Conservation (phyloP, 2,113 vertebrate genomes). For the Menidia beryllina region DNA sequence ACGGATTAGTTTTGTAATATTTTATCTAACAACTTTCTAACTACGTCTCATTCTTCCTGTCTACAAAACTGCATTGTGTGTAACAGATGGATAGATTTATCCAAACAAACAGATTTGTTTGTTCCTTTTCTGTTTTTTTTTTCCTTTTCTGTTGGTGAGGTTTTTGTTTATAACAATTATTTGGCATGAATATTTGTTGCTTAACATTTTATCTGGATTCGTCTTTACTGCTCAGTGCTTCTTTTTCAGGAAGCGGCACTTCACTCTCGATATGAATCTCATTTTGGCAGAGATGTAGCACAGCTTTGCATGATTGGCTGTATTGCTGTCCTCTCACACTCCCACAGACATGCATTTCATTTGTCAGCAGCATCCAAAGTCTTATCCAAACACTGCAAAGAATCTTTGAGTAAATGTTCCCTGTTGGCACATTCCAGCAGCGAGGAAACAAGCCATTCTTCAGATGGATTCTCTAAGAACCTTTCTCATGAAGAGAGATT, state of each 20-base stretch:
- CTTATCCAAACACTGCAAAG: conserved; percentile 77
- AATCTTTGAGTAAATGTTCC: conserved; percentile 79
- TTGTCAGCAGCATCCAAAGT: conserved; percentile 80
- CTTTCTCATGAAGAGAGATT: conserved; percentile 65
- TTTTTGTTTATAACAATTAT: conserved; percentile 34
- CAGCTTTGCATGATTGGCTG: conserved; percentile 82
- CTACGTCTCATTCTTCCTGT: background rate
- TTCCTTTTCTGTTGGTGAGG: conserved; percentile 12
- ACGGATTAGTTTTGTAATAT: background rate
- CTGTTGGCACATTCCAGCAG: conserved; percentile 69
- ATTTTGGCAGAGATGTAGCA: conserved; percentile 72
- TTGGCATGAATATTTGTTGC: conserved; percentile 31
- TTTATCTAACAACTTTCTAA: too few relatives aligned
- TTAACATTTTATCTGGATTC: conserved; percentile 42
- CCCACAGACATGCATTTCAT: conserved; percentile 76
- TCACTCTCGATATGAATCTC: conserved; percentile 78
- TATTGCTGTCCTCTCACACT: conserved; percentile 72
- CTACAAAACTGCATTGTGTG: background rate
- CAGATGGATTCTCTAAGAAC: conserved; percentile 72
- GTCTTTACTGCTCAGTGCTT: conserved; percentile 24
- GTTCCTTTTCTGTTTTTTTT: background rate
- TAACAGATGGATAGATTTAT: background rate
- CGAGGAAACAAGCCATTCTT: conserved; percentile 67
- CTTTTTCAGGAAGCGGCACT: conserved; percentile 54
- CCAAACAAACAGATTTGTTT: background rate